phyloP scores from a whole-genome alignment of 2,888 invertebrate genomes.

The Electrophaes corylata region DNA sequence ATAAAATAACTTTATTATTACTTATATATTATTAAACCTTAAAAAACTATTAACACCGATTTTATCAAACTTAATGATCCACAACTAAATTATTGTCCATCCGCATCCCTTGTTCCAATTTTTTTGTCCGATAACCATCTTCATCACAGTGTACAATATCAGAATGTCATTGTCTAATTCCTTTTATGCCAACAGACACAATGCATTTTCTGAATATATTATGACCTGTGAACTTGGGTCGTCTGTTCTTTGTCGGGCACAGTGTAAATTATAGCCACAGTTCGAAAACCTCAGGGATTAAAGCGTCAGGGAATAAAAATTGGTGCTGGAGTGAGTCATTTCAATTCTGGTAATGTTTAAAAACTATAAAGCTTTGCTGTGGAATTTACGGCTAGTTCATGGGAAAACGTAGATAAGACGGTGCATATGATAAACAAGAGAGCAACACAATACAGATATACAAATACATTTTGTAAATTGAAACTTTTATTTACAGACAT shows the following conservation, averaged over 20 bases:
- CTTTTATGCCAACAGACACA: slow-evolving; percentile 56
- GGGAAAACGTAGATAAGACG: slow-evolving; percentile 12
- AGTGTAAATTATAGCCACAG: slow-evolving; percentile 43
- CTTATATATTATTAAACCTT: too few relatives aligned
- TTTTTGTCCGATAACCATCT: slow-evolving; percentile 52
- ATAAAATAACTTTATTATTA: too few relatives aligned
- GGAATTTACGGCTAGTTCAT: slow-evolving; percentile 28
- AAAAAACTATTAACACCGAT: slow-evolving; percentile 55
- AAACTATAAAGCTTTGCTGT: slow-evolving; percentile 26
- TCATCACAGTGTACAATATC: slow-evolving; percentile 57
- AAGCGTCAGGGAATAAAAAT: slow-evolving; percentile 27
- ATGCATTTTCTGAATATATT: slow-evolving; percentile 81
- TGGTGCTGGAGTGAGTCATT: slow-evolving; percentile 38
- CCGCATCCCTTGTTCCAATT: slow-evolving; percentile 54
- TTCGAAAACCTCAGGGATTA: slow-evolving; percentile 48
- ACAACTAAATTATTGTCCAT: slow-evolving; percentile 67
- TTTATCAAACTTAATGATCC: slow-evolving; percentile 77
- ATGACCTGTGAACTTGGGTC: slow-evolving; percentile 66
- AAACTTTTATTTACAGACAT: neutral
- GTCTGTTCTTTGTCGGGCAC: slow-evolving; percentile 49
- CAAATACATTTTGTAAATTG: neutral
- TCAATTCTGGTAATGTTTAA: slow-evolving; percentile 36
- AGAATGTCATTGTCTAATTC: slow-evolving; percentile 71
- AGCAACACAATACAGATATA: neutral
- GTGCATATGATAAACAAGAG: neutral